A percentile compares a stretch with the other conserved stretches of the same genome.
phyloP scores from a whole-genome alignment of 2,797 vertebrate genomes.

The Parambassis ranga region DNA sequence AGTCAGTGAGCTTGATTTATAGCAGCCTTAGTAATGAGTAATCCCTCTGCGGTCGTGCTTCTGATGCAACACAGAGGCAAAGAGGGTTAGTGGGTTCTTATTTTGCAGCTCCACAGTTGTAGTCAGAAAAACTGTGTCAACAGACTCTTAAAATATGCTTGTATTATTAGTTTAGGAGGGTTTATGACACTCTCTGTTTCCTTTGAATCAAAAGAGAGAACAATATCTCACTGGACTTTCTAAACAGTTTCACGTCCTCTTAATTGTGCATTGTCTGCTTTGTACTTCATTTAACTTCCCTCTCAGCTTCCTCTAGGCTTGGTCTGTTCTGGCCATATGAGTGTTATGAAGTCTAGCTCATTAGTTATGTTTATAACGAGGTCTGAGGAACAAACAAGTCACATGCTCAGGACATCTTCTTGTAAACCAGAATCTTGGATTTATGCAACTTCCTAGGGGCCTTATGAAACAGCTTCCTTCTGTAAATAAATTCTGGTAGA shows the following conservation, averaged over 20 bases:
- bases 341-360: constrained; percentile 15
- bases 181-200: not conserved
- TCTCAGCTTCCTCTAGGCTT: constrained; percentile 1
- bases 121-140: constrained; percentile 44
- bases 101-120: constrained; percentile 32
- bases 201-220: not conserved
- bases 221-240: not conserved
- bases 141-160: constrained; percentile 45
- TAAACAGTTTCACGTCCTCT: constrained; percentile 54
- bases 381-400: constrained; percentile 66
- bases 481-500: constrained; percentile 65
- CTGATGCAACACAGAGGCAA: constrained; percentile 74
- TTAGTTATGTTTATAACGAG: constrained; percentile 26
- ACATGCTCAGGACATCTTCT: constrained; percentile 67
- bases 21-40: constrained; percentile 60
- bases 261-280: constrained; percentile 39
- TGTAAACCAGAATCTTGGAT: constrained; percentile 51
- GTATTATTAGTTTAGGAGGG: constrained; percentile 6
- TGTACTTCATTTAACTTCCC: constrained; percentile 19
- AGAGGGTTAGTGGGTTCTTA: constrained; percentile 63
- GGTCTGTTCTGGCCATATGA: constrained; percentile 21
- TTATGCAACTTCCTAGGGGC: constrained; percentile 64
- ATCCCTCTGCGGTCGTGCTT: constrained; percentile 55
- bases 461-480: constrained; percentile 70
- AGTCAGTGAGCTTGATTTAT: constrained; percentile 39